Evolutionary conservation across 2,113 vertebrate genomes (phyloP).

Genomic region (Microtus montanus): DNA sequence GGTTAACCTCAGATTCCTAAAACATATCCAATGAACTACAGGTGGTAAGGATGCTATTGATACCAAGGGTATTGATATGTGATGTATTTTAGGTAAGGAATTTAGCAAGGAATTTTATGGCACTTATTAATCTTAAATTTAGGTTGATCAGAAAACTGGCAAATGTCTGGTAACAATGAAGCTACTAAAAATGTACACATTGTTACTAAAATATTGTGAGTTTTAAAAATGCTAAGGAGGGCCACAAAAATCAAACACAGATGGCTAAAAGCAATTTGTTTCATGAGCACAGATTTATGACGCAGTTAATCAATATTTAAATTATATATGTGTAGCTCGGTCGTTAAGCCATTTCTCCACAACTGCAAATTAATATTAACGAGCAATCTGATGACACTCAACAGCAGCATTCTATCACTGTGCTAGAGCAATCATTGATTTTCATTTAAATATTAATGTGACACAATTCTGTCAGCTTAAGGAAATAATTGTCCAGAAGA

Average conservation of each 20-base stretch:
- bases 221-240: slow-evolving; percentile 56
- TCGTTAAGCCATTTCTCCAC: slow-evolving; percentile 60
- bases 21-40: not conserved
- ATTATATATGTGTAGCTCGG: slow-evolving; percentile 47
- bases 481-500: slow-evolving; percentile 40
- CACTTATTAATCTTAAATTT: slow-evolving; percentile 21
- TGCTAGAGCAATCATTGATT: slow-evolving; percentile 43
- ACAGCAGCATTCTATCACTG: slow-evolving; percentile 46
- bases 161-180: slow-evolving; percentile 50
- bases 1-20: not conserved
- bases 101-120: slow-evolving; percentile 4
- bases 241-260: slow-evolving; percentile 57
- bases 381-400: slow-evolving; percentile 20
- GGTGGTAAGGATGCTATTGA: not conserved
- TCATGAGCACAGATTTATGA: slow-evolving; percentile 55
- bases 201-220: slow-evolving; percentile 37
- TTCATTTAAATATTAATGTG: slow-evolving; percentile 69
- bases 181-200: slow-evolving; percentile 5
- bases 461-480: slow-evolving; percentile 24
- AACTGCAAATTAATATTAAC: slow-evolving; percentile 73
- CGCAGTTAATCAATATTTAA: slow-evolving; percentile 66
- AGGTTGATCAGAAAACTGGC: slow-evolving; percentile 3
- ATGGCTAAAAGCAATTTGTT: slow-evolving; percentile 41
- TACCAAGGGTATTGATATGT: not conserved
- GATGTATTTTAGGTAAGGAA: not conserved